phyloP scores from a whole-genome alignment of 2,888 invertebrate species.

The Heliconius aoede region DNA sequence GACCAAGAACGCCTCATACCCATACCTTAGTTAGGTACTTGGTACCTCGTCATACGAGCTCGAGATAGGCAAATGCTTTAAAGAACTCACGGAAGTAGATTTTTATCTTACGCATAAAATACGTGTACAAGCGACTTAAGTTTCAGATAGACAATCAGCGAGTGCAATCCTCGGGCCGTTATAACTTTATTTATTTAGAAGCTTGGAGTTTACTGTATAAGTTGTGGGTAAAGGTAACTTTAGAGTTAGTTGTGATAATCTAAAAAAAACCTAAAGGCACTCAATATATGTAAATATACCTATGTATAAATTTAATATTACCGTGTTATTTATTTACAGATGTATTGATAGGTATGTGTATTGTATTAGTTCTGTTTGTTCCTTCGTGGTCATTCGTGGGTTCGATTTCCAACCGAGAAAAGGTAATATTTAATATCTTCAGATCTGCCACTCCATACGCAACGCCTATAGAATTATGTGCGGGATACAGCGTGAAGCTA shows the following conservation, averaged over 20 bases:
- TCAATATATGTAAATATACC: background rate
- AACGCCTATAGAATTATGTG: no score
- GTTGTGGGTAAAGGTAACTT: background rate
- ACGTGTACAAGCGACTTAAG: constrained; percentile 23
- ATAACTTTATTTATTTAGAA: constrained; percentile 20
- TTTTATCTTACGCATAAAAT: constrained; percentile 25
- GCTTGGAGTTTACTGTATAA: background rate
- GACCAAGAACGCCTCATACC: background rate
- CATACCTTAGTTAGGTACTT: background rate
- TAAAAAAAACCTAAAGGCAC: background rate
- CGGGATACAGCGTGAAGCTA: no score
- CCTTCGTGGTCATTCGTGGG: no score
- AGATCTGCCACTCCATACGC: no score
- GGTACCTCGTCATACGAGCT: constrained; percentile 1
- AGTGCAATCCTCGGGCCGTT: constrained; percentile 22
- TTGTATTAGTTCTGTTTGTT: background rate
- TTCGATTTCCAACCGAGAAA: no score
- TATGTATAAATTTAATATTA: background rate
- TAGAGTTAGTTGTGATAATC: background rate
- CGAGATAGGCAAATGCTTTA: constrained; percentile 21
- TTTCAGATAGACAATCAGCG: constrained; percentile 23
- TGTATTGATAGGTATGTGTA: background rate
- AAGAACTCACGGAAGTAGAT: constrained; percentile 28
- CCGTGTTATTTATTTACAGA: background rate
- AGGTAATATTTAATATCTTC: no score